Conservation (phyloP, 2,113 vertebrate species). For the Bostrychus sinensis region DNA sequence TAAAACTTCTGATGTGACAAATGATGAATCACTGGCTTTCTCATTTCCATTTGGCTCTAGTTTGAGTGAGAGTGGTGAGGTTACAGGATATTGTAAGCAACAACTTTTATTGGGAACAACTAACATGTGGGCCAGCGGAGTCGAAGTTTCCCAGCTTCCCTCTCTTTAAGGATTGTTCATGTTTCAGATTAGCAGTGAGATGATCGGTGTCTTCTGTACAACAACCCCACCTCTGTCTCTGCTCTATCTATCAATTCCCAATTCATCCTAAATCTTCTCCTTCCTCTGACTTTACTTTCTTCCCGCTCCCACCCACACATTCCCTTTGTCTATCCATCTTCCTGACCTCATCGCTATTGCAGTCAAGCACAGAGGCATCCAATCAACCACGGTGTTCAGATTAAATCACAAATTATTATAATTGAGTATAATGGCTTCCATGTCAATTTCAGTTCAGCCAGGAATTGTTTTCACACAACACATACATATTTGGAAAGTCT, state of each 20-base stretch:
- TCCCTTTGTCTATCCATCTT: constrained; percentile 47
- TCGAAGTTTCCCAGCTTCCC: constrained; percentile 63
- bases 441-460: constrained; percentile 68
- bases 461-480: constrained; percentile 44
- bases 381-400: constrained; percentile 67
- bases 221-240: constrained; percentile 22
- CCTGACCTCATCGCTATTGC: constrained; percentile 60
- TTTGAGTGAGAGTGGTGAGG: constrained; percentile 17
- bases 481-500: constrained; percentile 41
- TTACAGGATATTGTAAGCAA: constrained; percentile 64
- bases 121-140: constrained; percentile 41
- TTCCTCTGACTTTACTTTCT: constrained; percentile 44
- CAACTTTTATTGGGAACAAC: constrained; percentile 70
- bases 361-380: constrained; percentile 55
- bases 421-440: constrained; percentile 76
- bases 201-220: constrained; percentile 3
- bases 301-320: constrained; percentile 43
- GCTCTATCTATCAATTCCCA: constrained; percentile 21
- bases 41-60: constrained; percentile 21
- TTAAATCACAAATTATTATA: constrained; percentile 76
- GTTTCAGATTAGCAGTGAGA: constrained; percentile 67
- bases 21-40: constrained; percentile 50
- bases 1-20: constrained; percentile 25
- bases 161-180: constrained; percentile 51
- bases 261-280: constrained; percentile 31